A percentile compares a stretch with the other conserved stretches of the same genome.
These are phyloP conservation scores for Chloroceryle aenea DNA, from an alignment of 2,113 vertebrate genomes.

Conservation along the genomic window DNA sequence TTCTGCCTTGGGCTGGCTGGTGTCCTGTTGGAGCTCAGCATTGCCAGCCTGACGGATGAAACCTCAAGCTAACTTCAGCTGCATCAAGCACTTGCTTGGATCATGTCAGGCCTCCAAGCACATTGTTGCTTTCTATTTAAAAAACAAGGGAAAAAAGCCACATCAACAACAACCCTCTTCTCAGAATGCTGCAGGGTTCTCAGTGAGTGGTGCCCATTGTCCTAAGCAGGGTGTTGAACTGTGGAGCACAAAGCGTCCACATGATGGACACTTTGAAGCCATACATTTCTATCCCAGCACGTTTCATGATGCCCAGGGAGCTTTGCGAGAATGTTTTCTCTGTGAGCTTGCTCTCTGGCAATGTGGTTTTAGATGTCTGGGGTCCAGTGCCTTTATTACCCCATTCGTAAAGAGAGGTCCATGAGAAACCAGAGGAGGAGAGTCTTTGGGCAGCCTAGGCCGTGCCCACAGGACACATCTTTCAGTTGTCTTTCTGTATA, in stretches of 20 bases:
- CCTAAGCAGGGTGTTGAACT: too few relatives aligned
- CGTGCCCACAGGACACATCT: background rate
- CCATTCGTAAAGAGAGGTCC: fast-evolving
- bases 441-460: background rate
- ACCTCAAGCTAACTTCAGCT: background rate
- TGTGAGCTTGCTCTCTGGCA: background rate
- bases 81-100: background rate
- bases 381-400: background rate
- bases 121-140: background rate
- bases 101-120: background rate
- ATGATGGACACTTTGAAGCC: fast-evolving
- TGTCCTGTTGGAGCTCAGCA: background rate
- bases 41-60: background rate
- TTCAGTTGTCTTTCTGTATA: background rate
- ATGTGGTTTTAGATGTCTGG: background rate
- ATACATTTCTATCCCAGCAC: background rate
- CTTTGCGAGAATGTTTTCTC: fast-evolving
- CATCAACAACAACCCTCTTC: background rate
- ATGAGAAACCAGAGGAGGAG: background rate
- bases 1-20: background rate
- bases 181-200: background rate
- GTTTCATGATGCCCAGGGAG: background rate
- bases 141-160: background rate
- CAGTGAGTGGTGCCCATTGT: background rate
- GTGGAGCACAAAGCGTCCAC: too few relatives aligned